phyloP scores from a whole-genome alignment of 2,888 invertebrate species.

The Parochlus steinenii region DNA sequence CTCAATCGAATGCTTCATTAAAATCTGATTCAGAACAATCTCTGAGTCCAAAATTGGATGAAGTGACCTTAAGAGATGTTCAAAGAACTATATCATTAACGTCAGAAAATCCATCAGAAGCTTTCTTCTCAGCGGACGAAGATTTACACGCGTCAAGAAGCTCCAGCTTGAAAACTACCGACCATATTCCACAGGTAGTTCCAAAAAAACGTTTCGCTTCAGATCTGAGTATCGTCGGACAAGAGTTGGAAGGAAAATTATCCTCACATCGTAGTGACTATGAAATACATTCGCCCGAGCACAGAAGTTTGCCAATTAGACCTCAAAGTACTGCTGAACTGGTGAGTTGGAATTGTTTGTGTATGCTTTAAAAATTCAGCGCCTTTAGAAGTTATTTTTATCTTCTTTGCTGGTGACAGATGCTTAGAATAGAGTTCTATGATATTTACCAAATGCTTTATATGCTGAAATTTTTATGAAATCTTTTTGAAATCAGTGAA shows the following conservation, averaged over 20 bases:
- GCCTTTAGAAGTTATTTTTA: too few species aligned
- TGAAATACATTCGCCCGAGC: conserved; percentile 44
- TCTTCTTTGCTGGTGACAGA: not conserved
- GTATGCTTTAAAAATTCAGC: too few species aligned
- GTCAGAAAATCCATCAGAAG: conserved; percentile 80
- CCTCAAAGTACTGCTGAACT: conserved; percentile 31
- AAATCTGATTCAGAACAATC: conserved; percentile 30
- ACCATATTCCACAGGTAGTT: conserved; percentile 4
- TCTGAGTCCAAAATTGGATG: conserved; percentile 19
- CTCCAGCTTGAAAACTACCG: conserved; percentile 17
- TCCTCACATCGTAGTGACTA: conserved; percentile 42
- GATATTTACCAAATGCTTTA: not conserved
- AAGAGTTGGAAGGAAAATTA: conserved; percentile 25
- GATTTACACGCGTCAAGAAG: conserved; percentile 35
- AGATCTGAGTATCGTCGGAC: conserved; percentile 28
- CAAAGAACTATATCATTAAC: conserved; percentile 76
- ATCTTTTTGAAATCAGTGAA: too few species aligned
- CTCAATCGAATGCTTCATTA: conserved; percentile 28
- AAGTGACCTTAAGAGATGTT: conserved; percentile 26
- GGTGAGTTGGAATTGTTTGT: conserved; percentile 23
- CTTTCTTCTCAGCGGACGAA: conserved; percentile 87
- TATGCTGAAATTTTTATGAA: not conserved
- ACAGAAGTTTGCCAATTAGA: conserved; percentile 31
- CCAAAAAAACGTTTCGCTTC: conserved; percentile 29
- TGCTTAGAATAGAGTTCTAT: not conserved